These are phyloP conservation scores for Xylophagus ater DNA, from an alignment of 2,888 invertebrate species.

Conservation along the genomic window DNA sequence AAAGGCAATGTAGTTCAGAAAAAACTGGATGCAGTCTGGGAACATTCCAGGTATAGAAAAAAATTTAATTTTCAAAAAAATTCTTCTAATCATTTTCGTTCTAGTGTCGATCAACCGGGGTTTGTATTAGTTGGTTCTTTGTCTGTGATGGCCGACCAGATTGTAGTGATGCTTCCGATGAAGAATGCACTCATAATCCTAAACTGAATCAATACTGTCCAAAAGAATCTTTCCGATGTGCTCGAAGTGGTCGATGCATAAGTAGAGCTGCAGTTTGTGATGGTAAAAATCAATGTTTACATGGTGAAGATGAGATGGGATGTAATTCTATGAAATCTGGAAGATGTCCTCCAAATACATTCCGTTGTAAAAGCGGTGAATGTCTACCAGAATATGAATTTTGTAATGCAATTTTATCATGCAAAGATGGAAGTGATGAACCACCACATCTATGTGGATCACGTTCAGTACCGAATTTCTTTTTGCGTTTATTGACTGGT, in stretches of 20 bases:
- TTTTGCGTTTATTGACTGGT: slow-evolving; percentile 29
- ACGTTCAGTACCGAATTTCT: slow-evolving; percentile 38
- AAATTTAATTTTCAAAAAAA: slow-evolving; percentile 37
- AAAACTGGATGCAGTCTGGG: slow-evolving; percentile 71
- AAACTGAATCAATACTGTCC: slow-evolving; percentile 47
- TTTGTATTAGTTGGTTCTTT: slow-evolving; percentile 87
- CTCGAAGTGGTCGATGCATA: slow-evolving; percentile 57
- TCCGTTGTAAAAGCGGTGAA: slow-evolving; percentile 75
- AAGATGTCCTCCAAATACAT: slow-evolving; percentile 68
- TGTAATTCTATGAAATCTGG: slow-evolving; percentile 49
- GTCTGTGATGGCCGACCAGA: slow-evolving; percentile 74
- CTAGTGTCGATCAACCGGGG: slow-evolving; percentile 73
- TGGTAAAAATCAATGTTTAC: slow-evolving; percentile 62
- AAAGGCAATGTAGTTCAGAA: slow-evolving; percentile 55
- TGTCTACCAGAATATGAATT: slow-evolving; percentile 84
- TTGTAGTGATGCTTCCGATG: slow-evolving; percentile 79
- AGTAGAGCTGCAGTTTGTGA: slow-evolving; percentile 73
- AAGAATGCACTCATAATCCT: slow-evolving; percentile 54
- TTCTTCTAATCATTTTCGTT: slow-evolving; percentile 21
- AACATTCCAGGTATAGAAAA: slow-evolving; percentile 55
- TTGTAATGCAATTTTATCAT: slow-evolving; percentile 79
- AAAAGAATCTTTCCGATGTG: slow-evolving; percentile 59
- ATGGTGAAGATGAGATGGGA: slow-evolving; percentile 64
- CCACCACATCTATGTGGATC: slow-evolving; percentile 61
- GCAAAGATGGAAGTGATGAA: slow-evolving; percentile 83